Conservation (phyloP, 2,888 invertebrate species). For the Drosophila neonasuta region DNA sequence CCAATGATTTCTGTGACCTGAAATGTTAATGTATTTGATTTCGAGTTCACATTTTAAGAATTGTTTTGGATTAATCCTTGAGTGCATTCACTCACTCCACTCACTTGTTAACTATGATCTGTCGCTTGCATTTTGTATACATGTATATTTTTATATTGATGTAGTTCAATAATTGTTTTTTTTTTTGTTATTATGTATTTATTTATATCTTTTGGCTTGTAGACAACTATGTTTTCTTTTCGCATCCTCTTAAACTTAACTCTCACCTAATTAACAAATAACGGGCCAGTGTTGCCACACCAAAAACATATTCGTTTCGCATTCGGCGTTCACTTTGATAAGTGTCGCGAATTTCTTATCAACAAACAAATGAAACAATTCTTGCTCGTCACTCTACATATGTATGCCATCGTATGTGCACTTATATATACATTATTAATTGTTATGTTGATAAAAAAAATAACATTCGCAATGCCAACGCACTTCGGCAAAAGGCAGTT, state of each 20-base stretch:
- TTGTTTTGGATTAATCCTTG: constrained; percentile 7
- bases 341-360: constrained; percentile 48
- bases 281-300: constrained; percentile 42
- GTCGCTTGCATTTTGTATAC: constrained; percentile 22
- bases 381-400: constrained; percentile 40
- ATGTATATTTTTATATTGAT: constrained; percentile 38
- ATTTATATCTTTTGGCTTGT: constrained; percentile 1
- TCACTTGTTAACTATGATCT: constrained; percentile 3
- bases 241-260: not conserved
- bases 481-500: constrained; percentile 58
- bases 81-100: constrained; percentile 11
- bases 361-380: constrained; percentile 41
- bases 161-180: constrained; percentile 15
- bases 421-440: constrained; percentile 31
- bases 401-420: constrained; percentile 18
- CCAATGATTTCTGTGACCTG: not conserved
- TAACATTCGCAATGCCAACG: constrained; percentile 60
- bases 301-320: constrained; percentile 1
- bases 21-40: not conserved
- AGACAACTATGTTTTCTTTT: constrained; percentile 7
- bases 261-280: constrained; percentile 29
- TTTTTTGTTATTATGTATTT: not conserved
- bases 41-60: constrained; percentile 18
- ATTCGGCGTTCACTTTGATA: constrained; percentile 36
- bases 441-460: constrained; percentile 56